Evolutionary conservation across 2,113 vertebrate genomes (phyloP), one percentile per base, ranked within the genome.

Genomic region (Pelodiscus sinensis): DNA sequence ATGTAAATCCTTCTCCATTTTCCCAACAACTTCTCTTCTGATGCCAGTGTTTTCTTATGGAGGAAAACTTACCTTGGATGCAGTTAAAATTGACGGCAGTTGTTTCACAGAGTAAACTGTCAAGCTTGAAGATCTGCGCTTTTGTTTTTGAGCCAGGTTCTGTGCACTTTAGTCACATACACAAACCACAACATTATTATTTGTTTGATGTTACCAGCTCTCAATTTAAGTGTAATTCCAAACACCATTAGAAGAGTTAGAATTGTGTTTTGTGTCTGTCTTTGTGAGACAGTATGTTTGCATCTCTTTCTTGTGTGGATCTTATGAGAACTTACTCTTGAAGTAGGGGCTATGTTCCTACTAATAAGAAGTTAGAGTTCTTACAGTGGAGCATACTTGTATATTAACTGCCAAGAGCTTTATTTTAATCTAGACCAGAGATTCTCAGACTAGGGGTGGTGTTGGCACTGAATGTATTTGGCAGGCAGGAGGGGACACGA

Each of bases 21-120:
- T 98, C 77, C 90, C 97, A 0, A 52, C n/a, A 6, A 12, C 89
- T 0, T 85, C 96, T 54, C 78, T 97, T 44, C 2, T 77, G 51
- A 5, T 86, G 0, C 80, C 97, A 0, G 12, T 25, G 4, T 78
- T 87, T 3, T 3, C 96, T 85, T 81, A 2, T 1, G 44, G 55
- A 1, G 97, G 97, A 38, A 97, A 81, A 2, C 94, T 98, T 1
- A 98, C 97, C 3, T 24, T 98, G 91, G 98, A 97, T 0, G 27
- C 25, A 0, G 90, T 98, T 50, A 97, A 92, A 52, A 96, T 98
- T 4, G 87, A 75, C 82, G 73, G 93, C 11, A 78, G 89, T 84
- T 87, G 97, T 8, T 81, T 86, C n/a, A 9, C 84, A 0, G 56
- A 86, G 35, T 86, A 96, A 94, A 62, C 1, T 0, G 6, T 0